Base-by-base conservation (phyloP, 2,113 vertebrate species). In the Thomomys bottae region DNA sequence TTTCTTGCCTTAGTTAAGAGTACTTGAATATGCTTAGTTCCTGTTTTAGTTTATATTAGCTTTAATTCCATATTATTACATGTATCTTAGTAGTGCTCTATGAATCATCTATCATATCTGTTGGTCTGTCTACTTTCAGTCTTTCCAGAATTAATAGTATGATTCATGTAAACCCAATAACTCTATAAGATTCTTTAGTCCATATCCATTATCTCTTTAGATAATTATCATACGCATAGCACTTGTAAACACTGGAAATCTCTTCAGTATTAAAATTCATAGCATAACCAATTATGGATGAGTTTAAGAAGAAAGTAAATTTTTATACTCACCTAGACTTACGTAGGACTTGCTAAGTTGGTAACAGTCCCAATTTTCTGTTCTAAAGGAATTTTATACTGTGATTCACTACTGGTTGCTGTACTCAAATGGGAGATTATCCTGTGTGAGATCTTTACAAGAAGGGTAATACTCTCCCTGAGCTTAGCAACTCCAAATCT, bases 361-460 rank as follows among this genome's bases (percentile, higher is more conserved):
- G 36, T 45, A 68, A 42, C 4, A 18, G 4, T 81, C 68, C 34
- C 21, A 7, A 18, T 81, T 84, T 88, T 86, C 85, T 87, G n/a
- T 8, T 77, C 1, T 64, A n/a, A 73, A 84, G 42, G 11, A 24
- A 87, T 89, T 92, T 72, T 84, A 28, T 72, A 63, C 81, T 87
- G 38, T 40, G 61, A n/a, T 68, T 81, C 80, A 95, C 71, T 71
- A 73, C 49, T 59, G 64, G 8, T 82, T 81, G 81, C 45, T 84
- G 75, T 71, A 93, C 45, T 68, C 4, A 77, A 92, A 95, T 86
- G 40, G 8, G 40, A 45, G 64, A 68, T 76, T 86, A 67, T 70
- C 8, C 61, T 80, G 5, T 26, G n/a, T 80, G 67, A 78, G 36
- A 61, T 18, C 18, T 93, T 92, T 90, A 79, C 21, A 75, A 45